Percentiles rank a stretch among this genome's conserved stretches.
Evolutionary conservation across 2,113 vertebrate species (phyloP).

Genomic region (Lamprologus sp.): DNA sequence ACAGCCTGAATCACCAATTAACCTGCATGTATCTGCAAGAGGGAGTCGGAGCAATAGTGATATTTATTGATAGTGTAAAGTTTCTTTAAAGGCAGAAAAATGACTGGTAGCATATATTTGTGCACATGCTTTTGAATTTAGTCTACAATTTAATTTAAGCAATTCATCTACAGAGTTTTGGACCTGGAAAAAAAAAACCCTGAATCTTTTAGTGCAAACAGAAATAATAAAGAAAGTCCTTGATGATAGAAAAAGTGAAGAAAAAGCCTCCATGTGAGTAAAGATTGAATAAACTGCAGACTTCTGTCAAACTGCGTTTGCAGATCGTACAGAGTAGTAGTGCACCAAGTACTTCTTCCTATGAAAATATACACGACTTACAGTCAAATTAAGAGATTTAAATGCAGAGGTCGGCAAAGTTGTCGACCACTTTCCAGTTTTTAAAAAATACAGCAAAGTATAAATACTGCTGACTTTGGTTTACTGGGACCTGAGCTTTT

Average conservation of each 20-base stretch:
- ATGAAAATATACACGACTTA: neutral
- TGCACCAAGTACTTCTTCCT: neutral
- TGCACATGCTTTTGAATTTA: neutral
- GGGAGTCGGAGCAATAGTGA: neutral
- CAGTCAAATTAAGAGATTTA: neutral
- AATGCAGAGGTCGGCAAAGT: fast-evolving
- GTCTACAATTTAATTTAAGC: neutral
- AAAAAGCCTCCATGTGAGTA: fast-evolving
- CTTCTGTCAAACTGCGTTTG: neutral
- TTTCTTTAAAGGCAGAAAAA: neutral
- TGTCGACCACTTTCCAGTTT: neutral
- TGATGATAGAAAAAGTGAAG: neutral
- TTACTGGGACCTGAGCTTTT: fast-evolving
- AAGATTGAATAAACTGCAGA: neutral
- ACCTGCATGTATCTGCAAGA: fast-evolving
- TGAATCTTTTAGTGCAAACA: neutral
- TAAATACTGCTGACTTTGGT: neutral
- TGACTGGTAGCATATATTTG: neutral
- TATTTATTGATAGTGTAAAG: neutral
- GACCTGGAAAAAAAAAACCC: neutral
- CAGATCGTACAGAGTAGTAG: fast-evolving
- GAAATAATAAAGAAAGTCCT: neutral
- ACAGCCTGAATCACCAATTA: neutral
- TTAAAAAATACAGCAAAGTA: neutral
- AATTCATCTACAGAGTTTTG: neutral